Evolutionary conservation across 2,888 invertebrate species (phyloP), one percentile per base, ranked within the genome.

Genomic region (Nemapogon koenigi): DNA sequence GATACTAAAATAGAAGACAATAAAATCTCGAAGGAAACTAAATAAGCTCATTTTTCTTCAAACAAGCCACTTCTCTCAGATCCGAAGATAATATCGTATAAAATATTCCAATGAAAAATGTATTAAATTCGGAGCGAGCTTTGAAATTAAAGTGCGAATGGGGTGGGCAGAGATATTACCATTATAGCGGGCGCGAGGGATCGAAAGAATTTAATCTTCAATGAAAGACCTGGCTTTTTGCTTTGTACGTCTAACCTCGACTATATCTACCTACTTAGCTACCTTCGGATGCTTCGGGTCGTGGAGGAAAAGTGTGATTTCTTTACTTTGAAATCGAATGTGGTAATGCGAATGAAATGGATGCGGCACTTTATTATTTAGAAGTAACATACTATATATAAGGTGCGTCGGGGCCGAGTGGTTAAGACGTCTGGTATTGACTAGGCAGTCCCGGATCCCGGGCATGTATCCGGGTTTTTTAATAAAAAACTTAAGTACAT

Each of bases 81-180:
- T 7, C 10, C 22, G 31, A 30, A 30, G 14, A 14, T 30, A 16
- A 13, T 30, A 33, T 33, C 33, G 15, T 6, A 15, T 16, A 18
- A 33, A 33, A 16, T 18, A 18, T 16, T 37, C 28, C 22, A 37
- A 37, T 37, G 37, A 37, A 37, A 37, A 17, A 37, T 37, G 26
- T 37, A 37, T 37, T 37, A 37, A 17, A 37, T 37, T 27, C 37
- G 22, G 16, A 17, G 7, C 18, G 31, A 27, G 31, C 27, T 37
- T 37, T 16, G 27, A 37, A 28, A 28, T 37, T 37, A 37, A 37
- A 28, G 28, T 13, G 28, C 31, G 4, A n/a, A 16, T 3, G 31
- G 22, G 22, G 16, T 16, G 31, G 31, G n/a, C 11, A 11, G 3
- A n/a, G 10, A 33, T 33, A 33, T 33, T 33, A 11, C 33, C 33